Evolutionary conservation across 2,113 vertebrate species (phyloP).

Genomic region (Dendrocopos noguchii): DNA sequence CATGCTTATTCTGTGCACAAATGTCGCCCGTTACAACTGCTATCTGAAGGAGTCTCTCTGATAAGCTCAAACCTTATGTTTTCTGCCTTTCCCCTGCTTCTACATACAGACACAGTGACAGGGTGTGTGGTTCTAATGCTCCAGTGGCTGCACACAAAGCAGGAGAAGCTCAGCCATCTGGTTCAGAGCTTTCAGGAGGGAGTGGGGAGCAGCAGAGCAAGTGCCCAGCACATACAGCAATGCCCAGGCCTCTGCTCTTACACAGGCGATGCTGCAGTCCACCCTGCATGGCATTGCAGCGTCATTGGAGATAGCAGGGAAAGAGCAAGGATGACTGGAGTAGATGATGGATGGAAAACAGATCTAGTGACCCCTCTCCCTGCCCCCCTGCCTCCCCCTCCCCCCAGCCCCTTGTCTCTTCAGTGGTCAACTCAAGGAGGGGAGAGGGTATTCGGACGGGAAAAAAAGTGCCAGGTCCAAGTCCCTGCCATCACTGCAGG

Average conservation of each 20-base stretch:
- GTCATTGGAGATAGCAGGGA: background rate
- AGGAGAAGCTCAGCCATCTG: background rate
- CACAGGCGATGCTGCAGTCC: background rate
- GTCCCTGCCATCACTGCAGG: background rate
- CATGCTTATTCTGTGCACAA: background rate
- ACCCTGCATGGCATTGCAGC: fast-evolving
- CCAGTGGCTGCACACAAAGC: fast-evolving
- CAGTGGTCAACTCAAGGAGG: background rate
- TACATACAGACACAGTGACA: background rate
- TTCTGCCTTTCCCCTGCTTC: background rate
- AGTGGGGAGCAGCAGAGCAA: background rate
- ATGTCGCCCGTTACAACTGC: background rate
- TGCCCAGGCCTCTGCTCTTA: fast-evolving
- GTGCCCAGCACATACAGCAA: fast-evolving
- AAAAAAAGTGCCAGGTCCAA: background rate
- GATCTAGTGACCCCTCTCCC: fast-evolving
- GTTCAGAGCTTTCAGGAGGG: background rate
- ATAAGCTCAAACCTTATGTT: background rate
- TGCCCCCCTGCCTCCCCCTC: fast-evolving
- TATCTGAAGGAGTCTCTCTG: background rate
- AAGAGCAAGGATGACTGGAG: background rate
- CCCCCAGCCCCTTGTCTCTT: background rate
- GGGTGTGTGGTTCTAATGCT: fast-evolving
- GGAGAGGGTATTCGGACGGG: background rate
- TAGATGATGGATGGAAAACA: background rate